A percentile compares a stretch with the other conserved stretches of the same genome.
These are phyloP conservation scores for Lasioglossum baleicum DNA, from an alignment of 1,140 invertebrate genomes.

Conservation along the genomic window DNA sequence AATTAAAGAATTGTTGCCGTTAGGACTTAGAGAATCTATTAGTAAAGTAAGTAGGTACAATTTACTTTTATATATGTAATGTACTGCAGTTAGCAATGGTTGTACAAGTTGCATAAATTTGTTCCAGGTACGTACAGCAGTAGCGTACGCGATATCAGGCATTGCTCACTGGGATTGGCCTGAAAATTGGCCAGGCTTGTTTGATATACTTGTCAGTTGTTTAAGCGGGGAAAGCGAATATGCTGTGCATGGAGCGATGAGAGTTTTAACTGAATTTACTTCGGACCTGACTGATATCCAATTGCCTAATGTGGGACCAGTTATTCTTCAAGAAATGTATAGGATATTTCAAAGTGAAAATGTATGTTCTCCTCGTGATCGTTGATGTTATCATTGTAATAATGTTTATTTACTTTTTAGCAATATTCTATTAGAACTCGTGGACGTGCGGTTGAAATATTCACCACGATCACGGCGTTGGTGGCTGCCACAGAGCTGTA, in stretches of 20 bases:
- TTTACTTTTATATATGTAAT: neutral
- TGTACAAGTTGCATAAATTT: constrained; percentile 11
- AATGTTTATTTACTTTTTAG: constrained; percentile 66
- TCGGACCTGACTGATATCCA: constrained; percentile 86
- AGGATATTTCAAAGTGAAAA: constrained; percentile 86
- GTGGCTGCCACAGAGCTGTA: constrained; percentile 82
- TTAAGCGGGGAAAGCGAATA: constrained; percentile 80
- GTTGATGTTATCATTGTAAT: neutral
- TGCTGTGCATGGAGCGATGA: constrained; percentile 89
- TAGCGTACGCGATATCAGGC: constrained; percentile 88
- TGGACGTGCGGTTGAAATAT: constrained; percentile 85
- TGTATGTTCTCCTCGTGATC: constrained; percentile 71
- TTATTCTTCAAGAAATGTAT: constrained; percentile 89
- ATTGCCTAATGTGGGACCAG: constrained; percentile 86
- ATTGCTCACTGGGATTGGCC: constrained; percentile 92
- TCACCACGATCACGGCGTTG: constrained; percentile 82
- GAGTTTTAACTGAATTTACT: constrained; percentile 87
- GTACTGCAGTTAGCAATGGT: neutral
- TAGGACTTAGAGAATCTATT: constrained; percentile 85
- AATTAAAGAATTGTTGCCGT: constrained; percentile 85
- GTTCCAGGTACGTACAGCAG: constrained; percentile 82
- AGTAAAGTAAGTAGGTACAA: constrained; percentile 82
- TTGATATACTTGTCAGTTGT: constrained; percentile 86
- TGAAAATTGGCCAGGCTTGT: constrained; percentile 87
- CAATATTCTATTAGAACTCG: constrained; percentile 83